A percentile compares a stretch with the other conserved stretches of the same genome.
phyloP scores from a whole-genome alignment of 2,888 invertebrate species.

The Odiellus spinosus region DNA sequence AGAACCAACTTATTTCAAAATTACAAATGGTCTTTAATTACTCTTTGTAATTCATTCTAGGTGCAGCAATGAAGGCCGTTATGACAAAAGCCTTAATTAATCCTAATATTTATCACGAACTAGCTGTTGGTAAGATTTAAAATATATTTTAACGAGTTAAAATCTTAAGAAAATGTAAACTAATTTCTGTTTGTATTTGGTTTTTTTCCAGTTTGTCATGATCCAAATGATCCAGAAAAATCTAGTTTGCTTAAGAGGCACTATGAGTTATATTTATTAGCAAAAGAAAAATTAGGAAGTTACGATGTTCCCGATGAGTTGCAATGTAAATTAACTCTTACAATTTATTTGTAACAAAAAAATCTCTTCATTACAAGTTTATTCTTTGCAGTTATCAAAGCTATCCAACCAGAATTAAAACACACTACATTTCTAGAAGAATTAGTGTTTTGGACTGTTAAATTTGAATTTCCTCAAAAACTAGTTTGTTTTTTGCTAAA shows the following conservation, averaged over 20 bases:
- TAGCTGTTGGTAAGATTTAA: conserved; percentile 24
- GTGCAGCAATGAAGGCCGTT: conserved; percentile 82
- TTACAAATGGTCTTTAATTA: no score
- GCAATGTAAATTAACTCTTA: no score
- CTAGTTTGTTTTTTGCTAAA: conserved; percentile 85
- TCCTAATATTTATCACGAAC: conserved; percentile 45
- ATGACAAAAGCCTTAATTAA: conserved; percentile 82
- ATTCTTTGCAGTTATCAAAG: not conserved
- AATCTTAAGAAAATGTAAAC: no score
- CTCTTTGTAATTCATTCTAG: no score
- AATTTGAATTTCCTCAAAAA: conserved; percentile 88
- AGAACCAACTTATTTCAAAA: no score
- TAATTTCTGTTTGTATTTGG: no score
- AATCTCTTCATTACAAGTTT: not conserved
- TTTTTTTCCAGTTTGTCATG: not conserved
- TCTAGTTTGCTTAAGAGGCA: no score
- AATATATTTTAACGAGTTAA: no score
- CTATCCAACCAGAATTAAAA: conserved; percentile 38
- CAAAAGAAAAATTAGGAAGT: conserved; percentile 1
- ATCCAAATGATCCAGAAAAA: conserved; percentile 1
- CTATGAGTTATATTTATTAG: conserved; percentile 1
- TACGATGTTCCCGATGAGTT: not conserved
- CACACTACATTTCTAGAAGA: conserved; percentile 82
- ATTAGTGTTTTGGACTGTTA: conserved; percentile 94
- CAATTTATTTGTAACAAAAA: no score